Evolutionary conservation across 1,140 invertebrate species (phyloP), one percentile per base, ranked within the genome.

Genomic region (Cydia amplana): DNA sequence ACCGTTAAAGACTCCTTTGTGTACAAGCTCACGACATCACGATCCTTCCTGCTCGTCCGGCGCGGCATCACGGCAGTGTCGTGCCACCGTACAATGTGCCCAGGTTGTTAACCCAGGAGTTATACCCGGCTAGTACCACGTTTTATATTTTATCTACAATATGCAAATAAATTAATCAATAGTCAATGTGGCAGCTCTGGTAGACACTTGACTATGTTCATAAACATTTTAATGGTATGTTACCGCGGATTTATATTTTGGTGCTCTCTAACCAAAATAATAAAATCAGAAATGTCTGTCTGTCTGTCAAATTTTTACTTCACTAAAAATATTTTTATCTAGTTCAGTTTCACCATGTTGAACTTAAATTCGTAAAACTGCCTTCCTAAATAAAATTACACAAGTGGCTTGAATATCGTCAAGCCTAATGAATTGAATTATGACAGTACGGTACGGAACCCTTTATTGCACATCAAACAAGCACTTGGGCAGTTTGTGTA

Each of bases 71-170:
- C 32, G 28, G 25, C 36, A 10, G 6, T 70, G 65, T 70, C 65
- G 65, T 70, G 65, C 65, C 65, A 36, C 32, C 32, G n/a, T 70
- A 70, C 28, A 40, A 43, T 74, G 72, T 51, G 72, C 12, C 76
- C 16, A 75, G 79, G 77, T 80, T 78, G 75, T 80, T 80, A 49
- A 80, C 79, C 79, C 49, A 72, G n/a, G 14, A 73, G 36, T 76
- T 72, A 73, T 73, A 28, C 36, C 9, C 6, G 1, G 9, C 43
- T 46, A 23, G 9, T 23, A 10, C 55, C 55, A 60, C 9, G 18
- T 60, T 60, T 60, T 60, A 60, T 60, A 23, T 60, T 60, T 23
- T 60, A 60, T 60, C 20, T 60, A 60, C 55, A 60, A 60, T 60
- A 60, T 10, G n/a, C 51, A 55, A n/a, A 55, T 46, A 43, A 12